A percentile compares a stretch with the other conserved stretches of the same genome.
Conservation (phyloP, 2,797 vertebrate genomes). For the Anisognathus igniventris region DNA sequence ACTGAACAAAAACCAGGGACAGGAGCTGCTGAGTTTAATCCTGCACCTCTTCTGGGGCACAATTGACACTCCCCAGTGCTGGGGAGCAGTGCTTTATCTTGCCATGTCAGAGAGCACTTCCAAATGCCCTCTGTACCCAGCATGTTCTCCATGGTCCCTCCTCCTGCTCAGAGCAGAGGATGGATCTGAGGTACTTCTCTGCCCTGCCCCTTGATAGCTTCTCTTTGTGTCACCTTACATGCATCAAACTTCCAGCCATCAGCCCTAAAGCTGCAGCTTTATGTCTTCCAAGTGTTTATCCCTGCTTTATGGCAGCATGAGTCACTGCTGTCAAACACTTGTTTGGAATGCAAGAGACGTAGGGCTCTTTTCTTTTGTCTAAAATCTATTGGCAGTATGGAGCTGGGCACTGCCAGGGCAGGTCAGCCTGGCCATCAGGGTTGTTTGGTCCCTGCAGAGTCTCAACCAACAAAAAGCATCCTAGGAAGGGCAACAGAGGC, state of each 20-base stretch:
- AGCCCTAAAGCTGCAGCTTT: not conserved
- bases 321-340: not conserved
- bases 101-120: not conserved
- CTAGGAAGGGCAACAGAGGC: not conserved
- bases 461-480: not conserved
- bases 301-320: not conserved
- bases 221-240: not conserved
- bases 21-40: not conserved
- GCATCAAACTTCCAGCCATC: not conserved
- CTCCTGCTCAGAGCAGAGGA: not conserved
- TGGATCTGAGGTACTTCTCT: not conserved
- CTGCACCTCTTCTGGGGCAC: not conserved
- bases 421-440: not conserved
- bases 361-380: not conserved
- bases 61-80: not conserved
- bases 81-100: not conserved
- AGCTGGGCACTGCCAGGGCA: not conserved
- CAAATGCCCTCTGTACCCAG: not conserved
- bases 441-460: not conserved
- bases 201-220: not conserved
- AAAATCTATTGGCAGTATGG: not conserved
- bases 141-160: fast-evolving
- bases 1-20: not conserved
- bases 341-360: not conserved
- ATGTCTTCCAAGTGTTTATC: not conserved